Percentiles rank a stretch among this genome's conserved stretches.
Evolutionary conservation across 1,140 invertebrate species (phyloP).

Genomic region (Akabosia matsudoensis): DNA sequence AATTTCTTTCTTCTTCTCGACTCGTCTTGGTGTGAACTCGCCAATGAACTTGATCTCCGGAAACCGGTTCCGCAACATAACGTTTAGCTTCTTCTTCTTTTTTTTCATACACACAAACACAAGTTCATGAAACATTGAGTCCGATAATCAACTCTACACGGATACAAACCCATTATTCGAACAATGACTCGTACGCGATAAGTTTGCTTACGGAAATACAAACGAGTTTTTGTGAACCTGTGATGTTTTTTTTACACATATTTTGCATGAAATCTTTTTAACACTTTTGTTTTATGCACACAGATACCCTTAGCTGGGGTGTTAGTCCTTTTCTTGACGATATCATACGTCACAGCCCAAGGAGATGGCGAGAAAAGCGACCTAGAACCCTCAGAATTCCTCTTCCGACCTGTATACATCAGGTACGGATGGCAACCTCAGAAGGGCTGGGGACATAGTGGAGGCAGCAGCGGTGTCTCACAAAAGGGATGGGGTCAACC

Average conservation of each 20-base stretch:
- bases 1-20: neutral
- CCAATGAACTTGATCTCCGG: conserved; percentile 42
- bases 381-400: conserved; percentile 45
- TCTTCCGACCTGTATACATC: conserved; percentile 48
- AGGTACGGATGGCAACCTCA: conserved; percentile 47
- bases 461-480: neutral
- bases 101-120: neutral
- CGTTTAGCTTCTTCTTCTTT: neutral
- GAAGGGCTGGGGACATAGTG: conserved; percentile 29
- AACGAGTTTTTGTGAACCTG: conserved; percentile 23
- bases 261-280: too few relatives aligned
- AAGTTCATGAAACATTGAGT: conserved; percentile 22
- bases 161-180: conserved; percentile 36
- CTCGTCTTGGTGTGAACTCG: conserved; percentile 12
- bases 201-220: conserved; percentile 5
- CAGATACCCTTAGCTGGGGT: conserved; percentile 19
- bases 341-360: conserved; percentile 31
- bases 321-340: conserved; percentile 20
- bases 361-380: conserved; percentile 42
- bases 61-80: conserved; percentile 41
- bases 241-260: too few relatives aligned
- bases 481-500: conserved; percentile 30
- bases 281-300: neutral
- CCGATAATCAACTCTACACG: neutral
- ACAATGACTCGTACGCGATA: conserved; percentile 32